Base-by-base conservation (phyloP, 2,888 invertebrate species). In the Buathra laborator region DNA sequence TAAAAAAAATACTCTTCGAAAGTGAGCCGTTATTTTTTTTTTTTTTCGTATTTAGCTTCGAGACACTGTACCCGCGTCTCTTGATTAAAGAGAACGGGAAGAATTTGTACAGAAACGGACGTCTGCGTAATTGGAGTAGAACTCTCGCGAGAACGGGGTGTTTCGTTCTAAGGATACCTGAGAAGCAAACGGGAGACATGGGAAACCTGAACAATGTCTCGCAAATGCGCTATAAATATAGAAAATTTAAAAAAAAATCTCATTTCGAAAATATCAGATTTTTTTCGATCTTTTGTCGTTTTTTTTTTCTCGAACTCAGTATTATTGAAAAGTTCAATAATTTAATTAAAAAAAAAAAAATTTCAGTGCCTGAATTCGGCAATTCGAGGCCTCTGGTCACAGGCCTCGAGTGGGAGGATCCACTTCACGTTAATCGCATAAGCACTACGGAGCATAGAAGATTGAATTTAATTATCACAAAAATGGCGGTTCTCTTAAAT, bases 351-450 rank as follows among this genome's bases (percentile, higher is more conserved):
- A 53, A 19, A 9, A 19, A 19, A 0, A 19, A 10, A 37, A n/a
- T 37, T 7, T 37, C 37, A 95, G 95, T 94, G 48, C 95, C 95
- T 3, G 94, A 95, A 86, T 95, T 95, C 88, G 91, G 91, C 14
- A 92, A 94, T 86, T 94, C 95, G 88, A 90, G 90, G 24, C 94
- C 95, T 43, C 88, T 95, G 53, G 94, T 95, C 7, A 95, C 94
- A 32, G 96, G 96, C 0, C 89, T 96, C 62, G 96, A 96, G 92
- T 97, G 97, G 94, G 96, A 96, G 92, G 97, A 97, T 87, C 96
- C 96, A 0, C 94, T 96, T 92, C 97, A 96, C 90, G 94, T 95
- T 24, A 96, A 96, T 93, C 92, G 94, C 2, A 92, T 97, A 86
- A 95, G 96, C 90, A 94, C 95, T 85, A 95, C 95, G 88, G 97